Evolutionary conservation across 2,113 vertebrate species (phyloP), one percentile per base, ranked within the genome.

Genomic region (Cairina moschata): DNA sequence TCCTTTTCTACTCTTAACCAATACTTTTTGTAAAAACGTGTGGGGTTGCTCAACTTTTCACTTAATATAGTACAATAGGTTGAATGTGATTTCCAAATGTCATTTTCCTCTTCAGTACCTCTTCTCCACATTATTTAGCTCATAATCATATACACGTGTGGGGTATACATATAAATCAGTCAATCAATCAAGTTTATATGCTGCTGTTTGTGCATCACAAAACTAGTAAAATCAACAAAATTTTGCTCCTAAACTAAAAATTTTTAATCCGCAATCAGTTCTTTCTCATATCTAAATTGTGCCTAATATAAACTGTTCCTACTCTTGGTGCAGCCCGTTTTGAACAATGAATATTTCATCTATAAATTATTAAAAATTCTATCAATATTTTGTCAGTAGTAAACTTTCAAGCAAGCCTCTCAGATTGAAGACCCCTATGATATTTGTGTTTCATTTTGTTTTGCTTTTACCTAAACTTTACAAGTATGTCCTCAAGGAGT

Each of bases 341-440:
- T 74, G 73, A 67, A 31, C 48, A n/a, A 50, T 22, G 17, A 86
- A 68, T 11, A 60, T 9, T 8, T 29, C 60, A 67, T 13, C 17
- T 22, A 31, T 17, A 29, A 56, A 52, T 58, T 76, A 88, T 66
- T 66, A 71, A 20, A 60, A 50, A 59, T 40, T 82, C 17, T 72
- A 50, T 6, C 0, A 0, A 42, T 26, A 84, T 63, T 81, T 84
- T 38, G 13, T 8, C 80, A 13, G 18, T 21, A 6, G 2, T 48
- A 72, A 88, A 67, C 52, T 78, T 75, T 48, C 23, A 56, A 66
- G 4, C 1, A 48, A 84, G 8, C 6, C 3, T 44, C 31, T 82
- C n/a, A 74, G 22, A 28, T 14, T 78, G 17, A 90, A 67, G 17
- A 74, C 5, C 8, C 5, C 8, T 67, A 5, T 21, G 20, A 71